These are phyloP conservation scores for Lophochroa leadbeateri DNA, from an alignment of 2,113 vertebrate genomes.

Conservation along the genomic window DNA sequence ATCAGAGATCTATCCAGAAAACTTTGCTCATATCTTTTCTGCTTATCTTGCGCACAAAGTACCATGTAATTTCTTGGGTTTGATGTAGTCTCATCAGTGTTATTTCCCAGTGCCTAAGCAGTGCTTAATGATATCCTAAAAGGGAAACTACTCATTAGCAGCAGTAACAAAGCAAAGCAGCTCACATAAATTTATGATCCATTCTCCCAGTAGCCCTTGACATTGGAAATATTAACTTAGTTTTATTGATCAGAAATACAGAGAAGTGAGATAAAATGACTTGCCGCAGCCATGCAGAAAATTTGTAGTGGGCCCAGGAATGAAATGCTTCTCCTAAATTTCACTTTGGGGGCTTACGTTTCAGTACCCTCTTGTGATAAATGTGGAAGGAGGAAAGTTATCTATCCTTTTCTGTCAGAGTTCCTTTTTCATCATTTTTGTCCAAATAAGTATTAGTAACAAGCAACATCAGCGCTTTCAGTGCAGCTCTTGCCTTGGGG, in stretches of 20 bases:
- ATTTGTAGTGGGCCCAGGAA: neutral
- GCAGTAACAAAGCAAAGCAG: slow-evolving; percentile 15
- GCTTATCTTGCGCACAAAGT: neutral
- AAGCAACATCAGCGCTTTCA: neutral
- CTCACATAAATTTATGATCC: slow-evolving; percentile 14
- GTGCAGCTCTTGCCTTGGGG: neutral
- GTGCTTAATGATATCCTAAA: slow-evolving; percentile 20
- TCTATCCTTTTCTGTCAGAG: neutral
- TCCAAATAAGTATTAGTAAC: neutral
- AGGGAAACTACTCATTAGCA: slow-evolving; percentile 21
- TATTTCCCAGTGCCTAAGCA: neutral
- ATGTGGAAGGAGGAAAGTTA: neutral
- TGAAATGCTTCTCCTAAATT: neutral
- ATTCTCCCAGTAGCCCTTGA: neutral
- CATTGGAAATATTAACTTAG: slow-evolving; percentile 39
- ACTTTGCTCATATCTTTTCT: neutral
- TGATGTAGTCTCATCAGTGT: neutral
- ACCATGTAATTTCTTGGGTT: neutral
- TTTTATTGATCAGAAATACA: slow-evolving; percentile 42
- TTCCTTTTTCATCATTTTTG: neutral
- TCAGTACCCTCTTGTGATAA: neutral
- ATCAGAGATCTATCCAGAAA: neutral
- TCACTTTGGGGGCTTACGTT: neutral
- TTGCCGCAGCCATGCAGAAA: neutral
- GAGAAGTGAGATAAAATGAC: neutral